Conservation (phyloP, 2,888 invertebrate species). For the Scaptomyza reducta region DNA sequence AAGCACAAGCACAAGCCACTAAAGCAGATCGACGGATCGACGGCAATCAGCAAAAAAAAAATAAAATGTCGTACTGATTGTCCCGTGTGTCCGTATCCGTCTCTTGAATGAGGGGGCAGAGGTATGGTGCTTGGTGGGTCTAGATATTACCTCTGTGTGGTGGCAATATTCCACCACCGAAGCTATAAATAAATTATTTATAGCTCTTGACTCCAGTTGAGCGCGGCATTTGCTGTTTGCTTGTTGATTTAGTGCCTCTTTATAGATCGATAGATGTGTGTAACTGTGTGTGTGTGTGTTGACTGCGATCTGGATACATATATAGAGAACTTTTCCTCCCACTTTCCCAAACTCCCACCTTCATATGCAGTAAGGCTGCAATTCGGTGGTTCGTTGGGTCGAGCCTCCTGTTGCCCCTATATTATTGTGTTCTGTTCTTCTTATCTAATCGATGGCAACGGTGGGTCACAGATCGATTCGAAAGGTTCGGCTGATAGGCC, state of each 20-base stretch:
- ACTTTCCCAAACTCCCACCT: conserved; percentile 3
- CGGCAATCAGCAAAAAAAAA: conserved; percentile 38
- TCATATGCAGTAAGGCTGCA: conserved; percentile 5
- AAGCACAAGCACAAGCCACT: conserved; percentile 2
- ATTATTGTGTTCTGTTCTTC: conserved; percentile 13
- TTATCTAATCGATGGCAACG: conserved; percentile 72
- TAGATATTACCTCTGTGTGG: conserved; percentile 74
- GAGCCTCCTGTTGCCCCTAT: conserved; percentile 59
- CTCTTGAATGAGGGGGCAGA: conserved; percentile 18
- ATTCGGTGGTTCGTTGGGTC: conserved; percentile 34
- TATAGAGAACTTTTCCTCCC: conserved; percentile 3
- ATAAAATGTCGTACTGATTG: conserved; percentile 45
- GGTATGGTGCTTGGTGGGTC: conserved; percentile 30
- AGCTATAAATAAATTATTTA: conserved; percentile 81
- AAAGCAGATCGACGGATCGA: conserved; percentile 29
- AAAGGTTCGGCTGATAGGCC: conserved; percentile 33
- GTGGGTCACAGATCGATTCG: conserved; percentile 73
- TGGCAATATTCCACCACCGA: conserved; percentile 77
- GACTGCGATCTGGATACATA: conserved; percentile 44
- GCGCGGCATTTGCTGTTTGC: conserved; percentile 48
- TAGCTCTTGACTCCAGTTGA: conserved; percentile 66
- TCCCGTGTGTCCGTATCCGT: conserved; percentile 29
- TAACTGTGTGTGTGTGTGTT: conserved; percentile 19
- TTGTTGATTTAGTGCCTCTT: conserved; percentile 81
- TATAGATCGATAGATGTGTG: conserved; percentile 67